Evolutionary conservation across 2,113 vertebrate species (phyloP).

Genomic region (Lanius ludovicianus): DNA sequence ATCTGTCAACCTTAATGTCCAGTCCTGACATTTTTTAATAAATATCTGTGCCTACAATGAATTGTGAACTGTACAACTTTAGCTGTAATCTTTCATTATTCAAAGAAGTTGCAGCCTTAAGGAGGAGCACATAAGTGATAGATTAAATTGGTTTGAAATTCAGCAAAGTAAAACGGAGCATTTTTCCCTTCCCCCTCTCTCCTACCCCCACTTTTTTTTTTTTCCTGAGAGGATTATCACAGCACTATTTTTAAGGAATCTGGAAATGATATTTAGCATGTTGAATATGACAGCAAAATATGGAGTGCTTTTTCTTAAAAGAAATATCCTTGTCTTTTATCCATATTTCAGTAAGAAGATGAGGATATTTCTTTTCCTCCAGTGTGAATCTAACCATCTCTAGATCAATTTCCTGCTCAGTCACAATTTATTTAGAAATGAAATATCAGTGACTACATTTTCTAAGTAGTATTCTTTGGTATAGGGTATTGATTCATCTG

Average conservation of each 20-base stretch:
- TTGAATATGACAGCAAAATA: neutral
- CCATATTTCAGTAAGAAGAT: neutral
- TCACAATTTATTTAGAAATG: neutral
- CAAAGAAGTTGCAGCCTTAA: neutral
- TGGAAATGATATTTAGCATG: neutral
- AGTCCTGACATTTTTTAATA: neutral
- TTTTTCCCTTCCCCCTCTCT: rapidly evolving
- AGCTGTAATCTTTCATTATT: neutral
- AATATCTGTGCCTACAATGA: neutral
- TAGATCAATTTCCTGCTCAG: neutral
- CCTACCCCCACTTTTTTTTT: rapidly evolving
- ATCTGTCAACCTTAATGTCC: slow-evolving; percentile 8
- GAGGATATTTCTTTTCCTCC: neutral
- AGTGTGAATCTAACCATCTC: neutral
- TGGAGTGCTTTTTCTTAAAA: neutral
- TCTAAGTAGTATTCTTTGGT: neutral
- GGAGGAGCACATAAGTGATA: neutral
- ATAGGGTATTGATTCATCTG: neutral
- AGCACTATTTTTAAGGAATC: neutral
- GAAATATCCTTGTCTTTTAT: neutral
- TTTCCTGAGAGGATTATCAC: neutral
- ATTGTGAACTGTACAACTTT: neutral
- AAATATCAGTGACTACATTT: neutral
- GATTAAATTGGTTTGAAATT: neutral
- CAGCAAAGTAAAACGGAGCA: neutral